Evolutionary conservation across 2,888 invertebrate genomes (phyloP), one percentile per base, ranked within the genome.

Genomic region (Notodonta dromedarius): DNA sequence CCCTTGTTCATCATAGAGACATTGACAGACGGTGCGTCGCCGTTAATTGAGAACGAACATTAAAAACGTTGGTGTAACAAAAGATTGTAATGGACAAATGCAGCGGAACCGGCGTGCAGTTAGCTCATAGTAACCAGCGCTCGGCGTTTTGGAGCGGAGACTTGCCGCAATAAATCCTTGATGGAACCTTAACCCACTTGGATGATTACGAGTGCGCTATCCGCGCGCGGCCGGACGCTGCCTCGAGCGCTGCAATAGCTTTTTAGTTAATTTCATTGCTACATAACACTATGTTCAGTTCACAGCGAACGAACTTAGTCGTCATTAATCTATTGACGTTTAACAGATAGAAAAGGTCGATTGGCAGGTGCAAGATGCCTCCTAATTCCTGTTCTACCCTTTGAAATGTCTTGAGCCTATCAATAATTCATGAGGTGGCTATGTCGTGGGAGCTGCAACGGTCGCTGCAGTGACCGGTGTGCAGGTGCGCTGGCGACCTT

Each of bases 111-210:
- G 80, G 82, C 86, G 85, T 87, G 89, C 86, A 90, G 89, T 90
- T 88, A 88, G 90, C 88, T 91, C 89, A 91, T 87, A 90, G 90
- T 87, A 90, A 90, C 90, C 77, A 87, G 81, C 84, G 84, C 85
- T 86, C 87, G 84, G 83, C 83, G 89, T 92, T 91, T 92, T 91
- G 92, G 93, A 92, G 91, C 92, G 93, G 91, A 85, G 91, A 88
- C 91, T 93, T 93, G 92, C 91, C 91, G 93, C 93, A 93, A 93
- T 86, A 93, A 93, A 93, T 92, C 93, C 93, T 93, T 94, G 93
- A 85, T 90, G 90, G 76, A 90, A 93, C 93, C 93, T 94, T 94
- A 94, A 94, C 93, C 93, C 88, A 94, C 86, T 94, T 94, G 91
- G 88, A 86, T 91, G 91, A 91, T 93, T 92, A 92, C 93, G 87